These are phyloP conservation scores for Ptilonorhynchus violaceus DNA, from an alignment of 2,113 vertebrate genomes.

Conservation along the genomic window DNA sequence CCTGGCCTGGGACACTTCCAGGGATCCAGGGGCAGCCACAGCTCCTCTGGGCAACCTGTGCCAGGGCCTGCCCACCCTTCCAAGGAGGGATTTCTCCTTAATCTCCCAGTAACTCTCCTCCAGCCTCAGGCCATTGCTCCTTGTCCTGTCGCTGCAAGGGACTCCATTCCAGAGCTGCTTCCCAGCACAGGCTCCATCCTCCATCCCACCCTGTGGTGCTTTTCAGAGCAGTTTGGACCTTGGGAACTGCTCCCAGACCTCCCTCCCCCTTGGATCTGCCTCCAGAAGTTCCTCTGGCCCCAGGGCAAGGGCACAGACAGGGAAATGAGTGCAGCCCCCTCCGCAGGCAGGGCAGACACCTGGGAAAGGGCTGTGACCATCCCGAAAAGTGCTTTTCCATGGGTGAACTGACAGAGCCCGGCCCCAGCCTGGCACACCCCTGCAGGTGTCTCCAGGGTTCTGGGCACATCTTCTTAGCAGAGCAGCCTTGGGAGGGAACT, in stretches of 20 bases:
- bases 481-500: background rate
- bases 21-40: background rate
- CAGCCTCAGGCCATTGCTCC: background rate
- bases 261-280: background rate
- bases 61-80: background rate
- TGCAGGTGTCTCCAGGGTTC: background rate
- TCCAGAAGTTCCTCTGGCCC: too few relatives aligned
- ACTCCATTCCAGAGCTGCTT: background rate
- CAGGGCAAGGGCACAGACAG: too few relatives aligned
- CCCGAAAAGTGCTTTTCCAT: background rate
- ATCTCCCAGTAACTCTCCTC: too few relatives aligned
- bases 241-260: background rate
- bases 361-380: background rate
- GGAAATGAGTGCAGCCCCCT: rapidly evolving
- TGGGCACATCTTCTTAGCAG: background rate
- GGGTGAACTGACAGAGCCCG: rapidly evolving
- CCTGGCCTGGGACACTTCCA: background rate
- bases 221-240: too few relatives aligned
- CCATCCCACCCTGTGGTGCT: rapidly evolving
- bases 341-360: background rate
- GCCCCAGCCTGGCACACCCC: rapidly evolving
- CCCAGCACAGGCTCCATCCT: background rate
- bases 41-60: background rate
- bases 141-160: too few relatives aligned
- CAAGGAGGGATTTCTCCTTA: background rate